These are phyloP conservation scores for Rhyacophila brunnea DNA, from an alignment of 1,140 invertebrate genomes.

Conservation along the genomic window DNA sequence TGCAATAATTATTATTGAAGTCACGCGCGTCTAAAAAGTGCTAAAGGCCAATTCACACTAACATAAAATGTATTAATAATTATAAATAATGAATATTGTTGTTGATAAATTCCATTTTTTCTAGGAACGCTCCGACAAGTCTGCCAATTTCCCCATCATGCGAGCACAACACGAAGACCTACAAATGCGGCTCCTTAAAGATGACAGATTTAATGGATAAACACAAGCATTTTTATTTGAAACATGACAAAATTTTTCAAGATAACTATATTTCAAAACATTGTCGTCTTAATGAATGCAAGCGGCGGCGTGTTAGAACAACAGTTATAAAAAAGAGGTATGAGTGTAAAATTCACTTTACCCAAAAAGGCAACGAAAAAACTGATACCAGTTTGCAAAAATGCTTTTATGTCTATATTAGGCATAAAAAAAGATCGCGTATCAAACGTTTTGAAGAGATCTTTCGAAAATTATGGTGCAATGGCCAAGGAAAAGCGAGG, in stretches of 20 bases:
- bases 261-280: not conserved
- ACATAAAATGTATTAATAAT: no score
- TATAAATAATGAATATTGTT: no score
- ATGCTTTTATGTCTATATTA: constrained; percentile 2
- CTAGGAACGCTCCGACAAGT: not conserved
- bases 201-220: not conserved
- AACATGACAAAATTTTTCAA: not conserved
- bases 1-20: no score
- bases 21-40: no score
- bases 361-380: not conserved
- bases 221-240: not conserved
- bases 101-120: no score
- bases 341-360: not conserved
- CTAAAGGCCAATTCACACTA: no score
- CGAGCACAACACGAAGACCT: not conserved
- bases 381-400: not conserved
- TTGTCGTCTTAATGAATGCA: not conserved
- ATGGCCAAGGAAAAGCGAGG: not conserved
- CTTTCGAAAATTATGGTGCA: no score
- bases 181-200: not conserved
- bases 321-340: not conserved
- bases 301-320: not conserved
- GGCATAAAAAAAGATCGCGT: not conserved
- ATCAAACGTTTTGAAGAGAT: not conserved
- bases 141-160: not conserved